These are phyloP conservation scores for Lottia scabra DNA, from an alignment of 2,888 invertebrate genomes.

Conservation along the genomic window DNA sequence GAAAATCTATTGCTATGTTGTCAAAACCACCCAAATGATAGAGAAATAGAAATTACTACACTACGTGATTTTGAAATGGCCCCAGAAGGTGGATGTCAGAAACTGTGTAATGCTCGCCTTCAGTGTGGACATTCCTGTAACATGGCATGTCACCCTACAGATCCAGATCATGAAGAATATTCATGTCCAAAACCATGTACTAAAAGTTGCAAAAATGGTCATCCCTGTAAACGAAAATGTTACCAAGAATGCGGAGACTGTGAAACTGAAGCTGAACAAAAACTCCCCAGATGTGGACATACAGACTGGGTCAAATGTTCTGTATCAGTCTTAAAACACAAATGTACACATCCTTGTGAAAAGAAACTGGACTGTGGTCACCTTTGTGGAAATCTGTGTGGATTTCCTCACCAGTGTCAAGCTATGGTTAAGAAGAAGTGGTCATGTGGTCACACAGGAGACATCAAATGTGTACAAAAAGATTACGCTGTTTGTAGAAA, in stretches of 20 bases:
- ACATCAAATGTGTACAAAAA: constrained; percentile 20
- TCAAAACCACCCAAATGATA: constrained; percentile 30
- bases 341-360: constrained; percentile 47
- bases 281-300: constrained; percentile 9
- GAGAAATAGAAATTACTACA: constrained; percentile 18
- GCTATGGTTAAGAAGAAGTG: constrained; percentile 33
- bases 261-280: constrained; percentile 16
- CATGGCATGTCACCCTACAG: constrained; percentile 75
- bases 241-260: constrained; percentile 33
- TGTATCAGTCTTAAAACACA: constrained; percentile 41
- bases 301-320: constrained; percentile 22
- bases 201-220: constrained; percentile 35
- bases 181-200: constrained; percentile 51
- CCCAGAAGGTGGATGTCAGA: constrained; percentile 74
- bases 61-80: constrained; percentile 40
- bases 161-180: constrained; percentile 72
- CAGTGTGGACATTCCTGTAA: constrained; percentile 77
- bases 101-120: constrained; percentile 72
- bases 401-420: constrained; percentile 20
- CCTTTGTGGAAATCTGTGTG: constrained; percentile 42
- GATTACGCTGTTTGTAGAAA: constrained; percentile 41
- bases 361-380: constrained; percentile 51
- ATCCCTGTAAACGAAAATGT: constrained; percentile 45
- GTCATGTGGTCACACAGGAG: constrained; percentile 35
- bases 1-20: constrained; percentile 27